phyloP scores from a whole-genome alignment of 2,797 vertebrate genomes.

The Chaenodraco wilsoni region DNA sequence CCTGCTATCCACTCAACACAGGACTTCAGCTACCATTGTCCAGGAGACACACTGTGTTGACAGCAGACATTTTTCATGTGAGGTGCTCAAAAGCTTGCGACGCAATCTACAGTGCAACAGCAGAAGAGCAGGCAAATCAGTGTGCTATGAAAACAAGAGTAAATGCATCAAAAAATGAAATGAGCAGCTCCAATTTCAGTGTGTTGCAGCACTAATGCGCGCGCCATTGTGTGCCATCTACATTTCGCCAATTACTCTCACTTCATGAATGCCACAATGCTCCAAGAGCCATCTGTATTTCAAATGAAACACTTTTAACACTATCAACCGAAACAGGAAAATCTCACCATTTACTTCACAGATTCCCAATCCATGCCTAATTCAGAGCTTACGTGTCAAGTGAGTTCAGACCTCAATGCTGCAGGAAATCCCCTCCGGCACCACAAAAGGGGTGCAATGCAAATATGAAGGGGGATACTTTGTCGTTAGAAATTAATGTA shows the following conservation, averaged over 20 bases:
- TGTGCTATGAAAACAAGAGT: conserved; percentile 51
- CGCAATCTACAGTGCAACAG: conserved; percentile 67
- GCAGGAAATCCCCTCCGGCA: conserved; percentile 60
- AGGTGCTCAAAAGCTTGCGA: conserved; percentile 64
- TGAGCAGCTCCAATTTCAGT: conserved; percentile 68
- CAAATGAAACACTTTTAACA: conserved; percentile 70
- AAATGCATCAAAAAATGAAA: conserved; percentile 60
- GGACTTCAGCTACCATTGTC: conserved; percentile 72
- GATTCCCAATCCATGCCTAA: conserved; percentile 58
- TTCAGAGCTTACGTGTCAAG: conserved; percentile 69
- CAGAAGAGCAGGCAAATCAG: conserved; percentile 63
- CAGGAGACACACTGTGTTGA: conserved; percentile 69
- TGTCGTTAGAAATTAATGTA: conserved; percentile 35
- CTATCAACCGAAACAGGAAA: conserved; percentile 57
- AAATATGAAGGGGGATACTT: conserved; percentile 51
- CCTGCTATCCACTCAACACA: conserved; percentile 63
- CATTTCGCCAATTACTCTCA: conserved; percentile 76
- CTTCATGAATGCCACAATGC: conserved; percentile 67
- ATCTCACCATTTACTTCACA: conserved; percentile 64
- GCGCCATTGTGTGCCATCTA: conserved; percentile 69
- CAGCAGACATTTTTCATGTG: conserved; percentile 71
- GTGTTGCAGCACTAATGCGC: conserved; percentile 63
- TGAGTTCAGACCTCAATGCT: conserved; percentile 59
- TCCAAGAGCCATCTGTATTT: conserved; percentile 73
- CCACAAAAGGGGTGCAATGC: conserved; percentile 56